phyloP scores from a whole-genome alignment of 2,888 invertebrate species.

The Myopa testacea region DNA sequence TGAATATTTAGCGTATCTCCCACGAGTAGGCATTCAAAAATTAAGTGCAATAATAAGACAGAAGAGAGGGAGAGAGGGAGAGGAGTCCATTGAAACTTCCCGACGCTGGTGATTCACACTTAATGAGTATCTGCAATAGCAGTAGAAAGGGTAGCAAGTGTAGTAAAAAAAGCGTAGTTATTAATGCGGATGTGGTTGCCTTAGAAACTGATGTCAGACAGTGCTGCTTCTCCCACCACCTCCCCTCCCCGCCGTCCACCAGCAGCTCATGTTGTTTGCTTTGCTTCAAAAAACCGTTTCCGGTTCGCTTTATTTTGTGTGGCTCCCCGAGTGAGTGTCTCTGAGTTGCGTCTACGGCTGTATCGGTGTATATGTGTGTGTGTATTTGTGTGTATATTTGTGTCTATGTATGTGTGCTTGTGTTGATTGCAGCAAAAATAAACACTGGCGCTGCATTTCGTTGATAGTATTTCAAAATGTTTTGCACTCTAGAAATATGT shows the following conservation, averaged over 20 bases:
- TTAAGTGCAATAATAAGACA: too few species aligned
- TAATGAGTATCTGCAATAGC: not conserved
- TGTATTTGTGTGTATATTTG: not conserved
- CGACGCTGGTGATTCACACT: not conserved
- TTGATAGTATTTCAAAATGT: constrained; percentile 32
- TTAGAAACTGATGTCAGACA: not conserved
- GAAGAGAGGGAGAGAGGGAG: too few species aligned
- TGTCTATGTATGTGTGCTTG: not conserved
- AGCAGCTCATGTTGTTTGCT: not conserved
- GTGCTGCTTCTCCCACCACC: not conserved
- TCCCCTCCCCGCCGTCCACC: not conserved
- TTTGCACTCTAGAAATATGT: constrained; percentile 37
- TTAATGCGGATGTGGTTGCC: not conserved
- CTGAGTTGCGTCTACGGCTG: not conserved
- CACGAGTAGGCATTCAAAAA: too few species aligned
- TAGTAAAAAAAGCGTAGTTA: not conserved
- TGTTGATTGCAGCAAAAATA: constrained; percentile 7
- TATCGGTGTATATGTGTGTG: not conserved
- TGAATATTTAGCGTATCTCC: too few species aligned
- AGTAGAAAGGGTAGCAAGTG: not conserved
- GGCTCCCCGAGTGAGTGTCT: not conserved
- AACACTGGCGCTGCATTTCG: constrained; percentile 26
- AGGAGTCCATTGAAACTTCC: not conserved
- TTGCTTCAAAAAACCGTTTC: not conserved
- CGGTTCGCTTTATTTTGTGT: not conserved